Base-by-base conservation (phyloP, 2,888 invertebrate species). In the Andricus quercusramuli region DNA sequence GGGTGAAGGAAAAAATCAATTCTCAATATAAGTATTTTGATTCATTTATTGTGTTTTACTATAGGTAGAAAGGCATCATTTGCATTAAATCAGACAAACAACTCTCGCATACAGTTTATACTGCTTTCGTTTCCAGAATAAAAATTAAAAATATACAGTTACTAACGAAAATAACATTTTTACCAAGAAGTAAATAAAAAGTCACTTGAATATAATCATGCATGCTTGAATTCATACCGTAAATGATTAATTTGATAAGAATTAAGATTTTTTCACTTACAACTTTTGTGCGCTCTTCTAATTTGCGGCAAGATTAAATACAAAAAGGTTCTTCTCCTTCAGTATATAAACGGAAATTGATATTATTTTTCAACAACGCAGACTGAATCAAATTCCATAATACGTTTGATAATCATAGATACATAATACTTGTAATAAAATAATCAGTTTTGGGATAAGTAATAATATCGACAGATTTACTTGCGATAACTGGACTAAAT, bases 71-170 rank as follows among this genome's bases (percentile, higher is more conserved):
- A 70, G 70, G 70, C 47, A 51, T 70, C 22, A 56, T 67, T 67
- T 67, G 1, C n/a, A 56, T 74, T 59, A 56, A 51, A 74, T 74
- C 68, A 68, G 47, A 47, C 68, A 74, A 56, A 17, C 29, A 47
- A 29, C 56, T 59, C 29, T 64, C 64, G 29, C 64, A 64, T 64
- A 25, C 64, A 64, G 64, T 64, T 32, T 56, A 74, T 74, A 74
- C 32, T 74, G 15, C 15, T n/a, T 47, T 74, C 56, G 51, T 64
- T 74, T n/a, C 37, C n/a, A 56, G 32, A 74, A 59, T 51, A 56
- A 56, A 56, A 56, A 74, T 51, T 74, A 74, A 74, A 56, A 74
- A 74, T 74, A 74, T 74, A 74, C 74, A 59, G 37, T 56, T 32
- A 59, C n/a, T 56, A 20, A 59, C 51, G 37, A 74, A 74, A 74